A percentile compares a stretch with the other conserved stretches of the same genome.
Conservation (phyloP, 2,797 vertebrate genomes). For the Chlorospingus flavigularis region DNA sequence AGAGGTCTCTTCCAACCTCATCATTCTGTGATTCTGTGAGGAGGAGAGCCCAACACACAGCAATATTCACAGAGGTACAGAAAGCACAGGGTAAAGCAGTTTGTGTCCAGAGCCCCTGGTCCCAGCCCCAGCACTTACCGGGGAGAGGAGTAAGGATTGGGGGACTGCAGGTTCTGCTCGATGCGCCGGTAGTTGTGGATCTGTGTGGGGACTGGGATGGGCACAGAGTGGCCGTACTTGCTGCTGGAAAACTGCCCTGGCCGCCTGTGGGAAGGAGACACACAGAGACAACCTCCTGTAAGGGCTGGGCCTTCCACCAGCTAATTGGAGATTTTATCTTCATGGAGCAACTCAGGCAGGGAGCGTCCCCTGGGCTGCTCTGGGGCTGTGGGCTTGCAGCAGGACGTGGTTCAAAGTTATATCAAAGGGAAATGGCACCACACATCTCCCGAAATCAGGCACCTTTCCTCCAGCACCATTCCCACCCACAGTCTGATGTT, state of each 20-base stretch:
- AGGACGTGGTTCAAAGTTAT: background rate
- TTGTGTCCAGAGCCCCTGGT: background rate
- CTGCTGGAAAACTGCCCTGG: constrained; percentile 71
- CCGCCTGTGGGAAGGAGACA: constrained; percentile 65
- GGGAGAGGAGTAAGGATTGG: constrained; percentile 76
- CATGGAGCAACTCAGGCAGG: background rate
- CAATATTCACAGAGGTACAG: background rate
- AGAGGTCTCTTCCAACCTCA: background rate
- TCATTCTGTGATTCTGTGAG: background rate
- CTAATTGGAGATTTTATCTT: background rate
- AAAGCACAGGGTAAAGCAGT: background rate
- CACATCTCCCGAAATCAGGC: background rate
- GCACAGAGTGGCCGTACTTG: constrained; percentile 82
- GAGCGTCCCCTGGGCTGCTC: background rate
- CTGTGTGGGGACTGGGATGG: constrained; percentile 94
- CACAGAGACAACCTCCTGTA: background rate
- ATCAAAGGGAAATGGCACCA: background rate
- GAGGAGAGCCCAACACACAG: background rate
- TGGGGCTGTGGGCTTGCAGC: background rate
- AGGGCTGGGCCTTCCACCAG: background rate
- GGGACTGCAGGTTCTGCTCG: constrained; percentile 87
- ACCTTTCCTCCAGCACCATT: background rate
- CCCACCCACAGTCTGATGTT: background rate
- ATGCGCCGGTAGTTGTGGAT: constrained; percentile 93
- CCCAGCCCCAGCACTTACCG: constrained; percentile 73